Base-by-base conservation (phyloP, 2,113 vertebrate species). In the Ictalurus punctatus region DNA sequence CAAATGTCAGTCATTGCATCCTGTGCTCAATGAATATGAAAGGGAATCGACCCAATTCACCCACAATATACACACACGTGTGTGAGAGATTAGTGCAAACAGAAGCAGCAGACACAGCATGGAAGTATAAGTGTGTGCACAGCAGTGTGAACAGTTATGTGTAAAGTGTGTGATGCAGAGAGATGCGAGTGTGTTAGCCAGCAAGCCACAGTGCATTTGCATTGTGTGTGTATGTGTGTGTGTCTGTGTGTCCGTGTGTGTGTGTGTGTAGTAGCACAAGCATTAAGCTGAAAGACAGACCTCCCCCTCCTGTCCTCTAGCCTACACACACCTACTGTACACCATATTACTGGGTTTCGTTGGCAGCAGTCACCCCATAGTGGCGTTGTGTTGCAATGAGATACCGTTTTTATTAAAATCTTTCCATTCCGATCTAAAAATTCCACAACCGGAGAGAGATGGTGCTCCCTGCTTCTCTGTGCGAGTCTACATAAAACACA, bases 261-360 rank as follows among this genome's bases (percentile, higher is more conserved):
- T 71, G 86, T 90, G 52, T 52, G 84, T 40, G 58, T 73, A 81
- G 69, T 86, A 30, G 40, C 79, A 65, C 9, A 83, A 90, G 90
- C 23, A 1, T 86, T 69, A 91, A 69, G 86, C 56, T 87, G 86
- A 73, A 54, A 56, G 74, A 89, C 25, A 91, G 85, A 81, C 89
- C 91, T 91, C 89, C 91, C 44, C 86, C 86, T 90, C 86, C 71
- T 88, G 23, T 67, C 48, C 76, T 78, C 69, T 58, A 37, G 58
- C 63, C 13, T n/a, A 83, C 13, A 58, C 40, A 34, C 40, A n/a
- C 56, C 40, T 71, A 67, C 37, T 6, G 16, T 65, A n/a, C n/a
- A 27, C 14, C 16, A 14, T 1, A 76, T 61, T 65, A 71, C n/a
- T 65, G 71, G 25, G 56, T 73, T 6, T 17, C 21, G 79, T 21